Evolutionary conservation across 2,797 vertebrate genomes (phyloP), one percentile per base, ranked within the genome.

Genomic region (Silurus aristotelis): DNA sequence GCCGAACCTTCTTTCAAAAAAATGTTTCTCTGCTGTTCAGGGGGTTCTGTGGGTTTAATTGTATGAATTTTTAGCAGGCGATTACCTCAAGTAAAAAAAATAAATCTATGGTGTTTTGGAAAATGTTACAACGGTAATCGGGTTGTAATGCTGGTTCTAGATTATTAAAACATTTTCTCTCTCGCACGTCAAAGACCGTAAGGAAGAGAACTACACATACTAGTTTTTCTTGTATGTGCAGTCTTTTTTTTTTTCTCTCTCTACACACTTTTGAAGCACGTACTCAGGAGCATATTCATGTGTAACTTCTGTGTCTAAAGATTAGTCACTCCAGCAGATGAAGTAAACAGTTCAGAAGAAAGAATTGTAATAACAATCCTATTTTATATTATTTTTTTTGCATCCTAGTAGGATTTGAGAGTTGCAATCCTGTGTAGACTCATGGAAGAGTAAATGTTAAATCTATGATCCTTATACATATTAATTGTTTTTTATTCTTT

Each of bases 171-270:
- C 12, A n/a, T 17, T 78, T 52, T 15, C 2, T 7, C 19, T 22
- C 31, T 78, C 1, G 2, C 31, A 63, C 76, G 38, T 79, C 31
- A 46, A 20, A 63, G 31, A 46, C 56, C 6, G 61, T 63, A 79
- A 63, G 43, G 56, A 22, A 22, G 27, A 67, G 25, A 76, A 76
- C 84, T 82, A 20, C 25, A 48, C 71, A 10, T 67, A 80, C 84
- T 67, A 76, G 79, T 85, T 85, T 85, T 85, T 85, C 84, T 73
- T 82, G 84, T 80, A 31, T 52, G 67, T 63, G 38, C 43, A 71
- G n/a, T 48, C 5, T 10, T 3, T 48, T 52, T 85, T 48, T 85
- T 52, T 61, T 55, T 61, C 46, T 7, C 38, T 61, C 46, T 7
- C 38, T 63, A 15, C 52, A 66, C n/a, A 15, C 52, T 60, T 58